Base-by-base conservation (phyloP, 2,113 vertebrate species). In the Ctenodactylus gundi region DNA sequence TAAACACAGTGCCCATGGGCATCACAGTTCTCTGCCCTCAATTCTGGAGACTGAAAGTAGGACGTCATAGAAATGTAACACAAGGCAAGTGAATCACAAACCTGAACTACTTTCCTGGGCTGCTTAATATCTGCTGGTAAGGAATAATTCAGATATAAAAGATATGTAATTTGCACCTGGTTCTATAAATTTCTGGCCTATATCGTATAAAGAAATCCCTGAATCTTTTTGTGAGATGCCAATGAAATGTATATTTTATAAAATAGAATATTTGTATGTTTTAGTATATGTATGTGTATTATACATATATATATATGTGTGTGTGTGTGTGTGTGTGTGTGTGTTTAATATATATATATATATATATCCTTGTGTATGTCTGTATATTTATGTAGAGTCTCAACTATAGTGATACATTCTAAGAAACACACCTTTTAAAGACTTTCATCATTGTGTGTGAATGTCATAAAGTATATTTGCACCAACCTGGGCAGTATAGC, bases 1-100 rank as follows among this genome's bases (percentile, higher is more conserved):
- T 62, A 83, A 86, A 82, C 13, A 64, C 20, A 75, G 65, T 81
- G 34, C 82, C 87, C 58, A 31, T 46, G 29, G 77, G 25, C 51
- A 81, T 49, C 53, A n/a, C 4, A 7, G n/a, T 53, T 76, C 3
- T 39, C n/a, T 3, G 0, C 62, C 23, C 53, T 55, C 75, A 44
- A 57, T 90, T 67, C 34, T 77, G 7, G 3, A 29, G 60, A 88
- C 60, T 64, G 44, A 78, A 85, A 73, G 31, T 13, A 49, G 49
- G 14, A 65, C 89, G 7, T 39, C 29, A 27, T 51, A 77, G 70
- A 55, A 44, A 57, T 73, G 34, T 65, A 70, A 65, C 41, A 85
- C 39, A 51, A 67, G 60, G 67, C 27, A 55, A 73, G 39, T 88
- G 25, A 55, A 41, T 58, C 23, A 36, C 6, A 72, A 60, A 87